Evolutionary conservation across 1,140 invertebrate species (phyloP).

Genomic region (Piezodorus guildinii): DNA sequence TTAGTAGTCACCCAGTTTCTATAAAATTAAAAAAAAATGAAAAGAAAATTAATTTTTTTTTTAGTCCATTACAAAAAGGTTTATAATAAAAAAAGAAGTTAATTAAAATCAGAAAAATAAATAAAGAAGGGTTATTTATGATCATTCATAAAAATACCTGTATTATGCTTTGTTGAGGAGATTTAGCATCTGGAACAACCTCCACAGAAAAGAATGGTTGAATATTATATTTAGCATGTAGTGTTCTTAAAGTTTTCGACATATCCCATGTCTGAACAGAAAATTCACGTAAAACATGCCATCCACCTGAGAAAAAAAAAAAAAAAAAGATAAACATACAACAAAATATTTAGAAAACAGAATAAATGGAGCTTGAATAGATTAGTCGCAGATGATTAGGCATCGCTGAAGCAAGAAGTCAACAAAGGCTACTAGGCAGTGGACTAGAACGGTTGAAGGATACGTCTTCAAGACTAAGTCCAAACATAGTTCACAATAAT

Average conservation of each 20-base stretch:
- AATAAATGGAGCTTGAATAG: constrained; percentile 15
- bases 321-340: constrained; percentile 1
- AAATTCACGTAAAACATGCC: constrained; percentile 40
- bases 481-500: too few species aligned
- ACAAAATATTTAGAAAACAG: not conserved
- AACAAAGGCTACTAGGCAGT: not conserved
- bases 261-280: constrained; percentile 37
- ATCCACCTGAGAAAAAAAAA: constrained; percentile 38
- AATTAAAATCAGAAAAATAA: too few species aligned
- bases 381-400: not conserved
- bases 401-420: not conserved
- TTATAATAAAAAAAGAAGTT: too few species aligned
- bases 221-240: constrained; percentile 38
- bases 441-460: too few species aligned
- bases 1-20: too few species aligned
- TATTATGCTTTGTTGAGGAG: constrained; percentile 37
- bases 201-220: constrained; percentile 40
- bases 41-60: too few species aligned
- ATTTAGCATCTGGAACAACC: constrained; percentile 38
- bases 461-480: too few species aligned
- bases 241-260: constrained; percentile 32
- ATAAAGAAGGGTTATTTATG: too few species aligned
- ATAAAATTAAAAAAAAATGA: too few species aligned
- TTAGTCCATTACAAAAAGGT: too few species aligned
- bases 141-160: too few species aligned